Percentiles rank a stretch among this genome's conserved stretches.
phyloP scores from a whole-genome alignment of 2,888 invertebrate genomes.

The Antheraea assamensis region DNA sequence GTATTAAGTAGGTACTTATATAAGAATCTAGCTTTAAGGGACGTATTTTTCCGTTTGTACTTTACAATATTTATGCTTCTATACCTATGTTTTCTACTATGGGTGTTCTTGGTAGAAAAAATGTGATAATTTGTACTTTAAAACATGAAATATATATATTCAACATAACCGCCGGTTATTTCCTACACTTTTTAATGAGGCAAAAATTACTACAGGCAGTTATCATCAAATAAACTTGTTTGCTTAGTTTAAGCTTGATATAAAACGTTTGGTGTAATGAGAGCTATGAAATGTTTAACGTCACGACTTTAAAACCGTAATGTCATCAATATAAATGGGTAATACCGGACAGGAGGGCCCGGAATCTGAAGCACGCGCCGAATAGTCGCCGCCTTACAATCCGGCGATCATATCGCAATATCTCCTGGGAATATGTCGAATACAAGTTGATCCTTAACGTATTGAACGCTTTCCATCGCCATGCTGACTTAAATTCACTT shows the following conservation, averaged over 20 bases:
- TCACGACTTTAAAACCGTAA: conserved; percentile 65
- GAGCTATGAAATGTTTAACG: conserved; percentile 61
- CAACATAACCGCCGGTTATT: background rate
- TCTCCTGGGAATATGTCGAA: conserved; percentile 59
- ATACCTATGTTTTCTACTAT: background rate
- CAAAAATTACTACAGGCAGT: conserved; percentile 49
- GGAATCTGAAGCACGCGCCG: conserved; percentile 79
- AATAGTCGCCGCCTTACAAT: conserved; percentile 54
- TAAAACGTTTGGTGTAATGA: conserved; percentile 75
- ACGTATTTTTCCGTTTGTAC: background rate
- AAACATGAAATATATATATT: background rate
- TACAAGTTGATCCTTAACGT: background rate
- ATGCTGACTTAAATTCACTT: background rate
- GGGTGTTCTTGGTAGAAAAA: background rate
- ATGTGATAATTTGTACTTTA: background rate
- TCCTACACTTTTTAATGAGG: conserved; percentile 32
- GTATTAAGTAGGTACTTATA: background rate
- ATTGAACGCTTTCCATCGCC: conserved; percentile 49
- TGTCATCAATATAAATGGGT: conserved; percentile 78
- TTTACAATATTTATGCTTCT: background rate
- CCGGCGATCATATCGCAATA: conserved; percentile 72
- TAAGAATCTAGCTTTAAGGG: background rate
- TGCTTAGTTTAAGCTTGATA: conserved; percentile 66
- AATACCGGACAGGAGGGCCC: conserved; percentile 60
- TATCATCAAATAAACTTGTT: conserved; percentile 61